These are phyloP conservation scores for Lates calcarifer DNA, from an alignment of 2,113 vertebrate species.

Conservation along the genomic window DNA sequence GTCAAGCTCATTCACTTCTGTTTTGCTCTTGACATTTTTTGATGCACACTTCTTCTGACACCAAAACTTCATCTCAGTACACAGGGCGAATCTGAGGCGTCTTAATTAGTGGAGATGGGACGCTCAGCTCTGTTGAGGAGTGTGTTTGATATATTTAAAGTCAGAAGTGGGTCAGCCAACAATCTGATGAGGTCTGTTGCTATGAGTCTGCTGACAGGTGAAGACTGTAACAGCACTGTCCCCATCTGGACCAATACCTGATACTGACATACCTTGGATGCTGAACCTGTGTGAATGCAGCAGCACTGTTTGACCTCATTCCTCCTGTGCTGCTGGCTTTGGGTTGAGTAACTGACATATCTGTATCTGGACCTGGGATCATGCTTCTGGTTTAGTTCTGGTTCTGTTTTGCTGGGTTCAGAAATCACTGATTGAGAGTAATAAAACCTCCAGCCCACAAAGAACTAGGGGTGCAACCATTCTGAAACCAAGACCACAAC, in stretches of 20 bases:
- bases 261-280: not conserved
- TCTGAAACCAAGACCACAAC: too few species aligned
- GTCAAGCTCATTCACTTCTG: not conserved
- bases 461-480: too few species aligned
- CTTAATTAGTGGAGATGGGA: conserved; percentile 33
- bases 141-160: conserved; percentile 40
- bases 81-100: not conserved
- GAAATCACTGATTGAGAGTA: too few species aligned
- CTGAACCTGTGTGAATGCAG: too few species aligned
- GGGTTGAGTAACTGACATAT: not conserved
- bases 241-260: not conserved
- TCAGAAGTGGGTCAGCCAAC: conserved; percentile 40
- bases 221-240: not conserved
- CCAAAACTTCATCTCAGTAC: not conserved
- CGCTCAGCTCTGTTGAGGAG: not conserved
- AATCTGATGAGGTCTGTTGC: conserved; percentile 28
- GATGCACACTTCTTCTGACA: conserved; percentile 3
- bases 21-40: conserved; percentile 4
- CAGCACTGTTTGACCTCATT: too few species aligned
- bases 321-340: not conserved
- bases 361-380: not conserved
- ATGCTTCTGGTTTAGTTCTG: too few species aligned
- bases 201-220: not conserved
- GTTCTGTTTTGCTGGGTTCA: too few species aligned
- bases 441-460: too few species aligned